These are phyloP conservation scores for Ormyrus thymus DNA, from an alignment of 2,888 invertebrate species.

Conservation along the genomic window DNA sequence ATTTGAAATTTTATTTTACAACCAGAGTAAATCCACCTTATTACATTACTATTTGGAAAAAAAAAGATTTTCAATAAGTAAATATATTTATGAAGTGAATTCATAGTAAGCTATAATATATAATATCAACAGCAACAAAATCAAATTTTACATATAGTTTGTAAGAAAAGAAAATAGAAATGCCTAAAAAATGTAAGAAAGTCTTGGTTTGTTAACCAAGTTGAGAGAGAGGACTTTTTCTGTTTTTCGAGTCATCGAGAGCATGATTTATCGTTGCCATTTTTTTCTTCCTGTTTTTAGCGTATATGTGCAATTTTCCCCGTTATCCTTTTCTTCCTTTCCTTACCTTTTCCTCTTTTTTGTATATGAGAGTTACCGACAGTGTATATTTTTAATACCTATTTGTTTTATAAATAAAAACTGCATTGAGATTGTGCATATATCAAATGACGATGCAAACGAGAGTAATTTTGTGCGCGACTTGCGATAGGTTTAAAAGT, in stretches of 20 bases:
- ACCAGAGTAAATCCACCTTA: conserved; percentile 43
- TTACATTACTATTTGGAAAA: conserved; percentile 28
- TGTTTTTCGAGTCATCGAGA: conserved; percentile 58
- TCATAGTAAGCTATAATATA: conserved; percentile 44
- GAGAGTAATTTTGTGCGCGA: conserved; percentile 49
- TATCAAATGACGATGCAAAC: conserved; percentile 45
- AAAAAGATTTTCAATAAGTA: conserved; percentile 21
- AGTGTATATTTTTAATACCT: conserved; percentile 72
- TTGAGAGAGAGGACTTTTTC: conserved; percentile 54
- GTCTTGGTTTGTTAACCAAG: conserved; percentile 19
- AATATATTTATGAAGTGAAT: conserved; percentile 23
- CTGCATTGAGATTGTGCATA: conserved; percentile 44
- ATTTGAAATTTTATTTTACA: conserved; percentile 23
- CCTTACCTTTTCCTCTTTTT: conserved; percentile 47
- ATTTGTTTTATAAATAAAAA: conserved; percentile 66
- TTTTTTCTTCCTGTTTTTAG: conserved; percentile 57
- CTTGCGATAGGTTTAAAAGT: conserved; percentile 36
- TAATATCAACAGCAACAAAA: conserved; percentile 54
- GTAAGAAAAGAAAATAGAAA: conserved; percentile 20
- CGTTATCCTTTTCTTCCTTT: conserved; percentile 5
- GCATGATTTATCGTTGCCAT: conserved; percentile 69
- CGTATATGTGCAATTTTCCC: conserved; percentile 67
- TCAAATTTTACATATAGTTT: conserved; percentile 46
- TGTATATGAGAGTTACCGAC: conserved; percentile 73
- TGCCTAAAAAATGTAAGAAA: conserved; percentile 29